Evolutionary conservation across 2,113 vertebrate species (phyloP).

Genomic region (Hyperopisus bebe): DNA sequence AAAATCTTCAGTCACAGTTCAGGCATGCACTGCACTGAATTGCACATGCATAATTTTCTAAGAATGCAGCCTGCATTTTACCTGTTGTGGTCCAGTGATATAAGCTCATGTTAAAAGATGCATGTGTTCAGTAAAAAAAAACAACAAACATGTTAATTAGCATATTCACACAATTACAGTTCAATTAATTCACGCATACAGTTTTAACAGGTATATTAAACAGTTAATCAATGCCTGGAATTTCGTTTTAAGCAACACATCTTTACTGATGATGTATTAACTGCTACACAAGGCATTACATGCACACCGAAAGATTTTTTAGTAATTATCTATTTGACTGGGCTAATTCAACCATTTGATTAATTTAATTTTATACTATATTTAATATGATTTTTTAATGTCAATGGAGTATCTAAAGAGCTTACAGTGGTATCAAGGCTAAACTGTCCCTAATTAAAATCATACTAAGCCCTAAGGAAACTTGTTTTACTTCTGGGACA

Average conservation of each 20-base stretch:
- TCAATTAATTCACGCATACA: conserved; percentile 8
- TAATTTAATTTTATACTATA: background rate
- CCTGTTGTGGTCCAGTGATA: conserved; percentile 24
- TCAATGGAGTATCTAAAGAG: background rate
- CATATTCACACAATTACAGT: conserved; percentile 17
- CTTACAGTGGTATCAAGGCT: background rate
- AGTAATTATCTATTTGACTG: background rate
- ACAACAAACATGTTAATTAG: conserved; percentile 16
- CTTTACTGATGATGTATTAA: background rate
- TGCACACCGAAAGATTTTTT: background rate
- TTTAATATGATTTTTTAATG: background rate
- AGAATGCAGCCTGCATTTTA: conserved; percentile 13
- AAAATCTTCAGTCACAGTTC: conserved; percentile 27
- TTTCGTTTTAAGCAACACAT: background rate
- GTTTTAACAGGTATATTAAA: conserved; percentile 1
- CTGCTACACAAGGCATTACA: background rate
- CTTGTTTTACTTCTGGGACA: conserved; percentile 2
- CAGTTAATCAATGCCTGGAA: background rate
- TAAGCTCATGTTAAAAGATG: conserved; percentile 26
- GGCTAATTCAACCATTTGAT: background rate
- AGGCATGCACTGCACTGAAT: conserved; percentile 21
- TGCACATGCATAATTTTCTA: conserved; percentile 26
- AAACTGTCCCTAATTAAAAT: conserved; percentile 17
- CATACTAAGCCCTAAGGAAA: background rate
- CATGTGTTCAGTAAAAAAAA: conserved; percentile 17